Percentiles rank a stretch among this genome's conserved stretches.
Evolutionary conservation across 2,888 invertebrate species (phyloP).

Genomic region (Crioceris asparagi): DNA sequence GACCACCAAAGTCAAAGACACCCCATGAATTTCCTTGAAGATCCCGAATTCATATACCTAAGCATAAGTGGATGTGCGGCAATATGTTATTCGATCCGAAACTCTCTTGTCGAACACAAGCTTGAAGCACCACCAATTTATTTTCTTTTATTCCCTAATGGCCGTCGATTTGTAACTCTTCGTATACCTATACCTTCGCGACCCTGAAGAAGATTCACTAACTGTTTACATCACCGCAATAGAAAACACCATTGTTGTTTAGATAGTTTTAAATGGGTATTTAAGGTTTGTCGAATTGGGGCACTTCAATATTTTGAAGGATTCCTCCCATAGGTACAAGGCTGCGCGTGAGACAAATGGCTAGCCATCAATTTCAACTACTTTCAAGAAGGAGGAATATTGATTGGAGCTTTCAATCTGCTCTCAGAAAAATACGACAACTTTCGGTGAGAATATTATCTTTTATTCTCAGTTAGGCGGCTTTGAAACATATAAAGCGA

Average conservation of each 20-base stretch:
- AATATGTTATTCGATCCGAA: slow-evolving; percentile 27
- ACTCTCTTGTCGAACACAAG: slow-evolving; percentile 19
- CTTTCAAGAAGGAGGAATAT: too few relatives aligned
- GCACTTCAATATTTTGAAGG: slow-evolving; percentile 24
- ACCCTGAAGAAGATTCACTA: slow-evolving; percentile 15
- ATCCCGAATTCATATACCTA: too few relatives aligned
- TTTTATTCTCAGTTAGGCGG: too few relatives aligned
- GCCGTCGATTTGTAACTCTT: slow-evolving; percentile 34
- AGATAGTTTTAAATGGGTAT: slow-evolving; percentile 31
- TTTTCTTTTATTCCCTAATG: slow-evolving; percentile 36
- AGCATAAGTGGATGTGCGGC: slow-evolving; percentile 21
- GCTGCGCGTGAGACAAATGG: slow-evolving; percentile 30
- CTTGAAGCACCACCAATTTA: slow-evolving; percentile 36
- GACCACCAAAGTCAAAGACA: slow-evolving; percentile 12
- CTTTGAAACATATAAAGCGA: too few relatives aligned
- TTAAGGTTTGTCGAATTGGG: too few relatives aligned
- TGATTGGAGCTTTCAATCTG: too few relatives aligned
- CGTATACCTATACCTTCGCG: slow-evolving; percentile 24
- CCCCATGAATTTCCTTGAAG: slow-evolving; percentile 10
- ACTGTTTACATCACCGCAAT: slow-evolving; percentile 28
- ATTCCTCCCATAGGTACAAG: slow-evolving; percentile 3
- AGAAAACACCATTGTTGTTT: slow-evolving; percentile 26
- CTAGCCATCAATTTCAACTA: slow-evolving; percentile 32
- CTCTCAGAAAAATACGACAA: too few relatives aligned
- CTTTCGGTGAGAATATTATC: too few relatives aligned